Conservation (phyloP, 2,797 vertebrate genomes). For the Todus mexicanus region DNA sequence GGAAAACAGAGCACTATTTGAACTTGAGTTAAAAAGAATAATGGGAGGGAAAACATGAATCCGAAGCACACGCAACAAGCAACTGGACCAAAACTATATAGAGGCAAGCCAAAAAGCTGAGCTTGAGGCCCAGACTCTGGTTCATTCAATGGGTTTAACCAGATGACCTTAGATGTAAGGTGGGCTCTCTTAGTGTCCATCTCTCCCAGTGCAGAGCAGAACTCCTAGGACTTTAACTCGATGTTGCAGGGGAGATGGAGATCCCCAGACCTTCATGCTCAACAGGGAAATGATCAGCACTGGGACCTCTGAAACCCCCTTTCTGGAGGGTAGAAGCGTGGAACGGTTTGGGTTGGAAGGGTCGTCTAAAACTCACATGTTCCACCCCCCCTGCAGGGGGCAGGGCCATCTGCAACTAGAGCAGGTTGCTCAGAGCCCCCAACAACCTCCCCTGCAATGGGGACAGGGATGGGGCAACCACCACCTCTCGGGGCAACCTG, state of each 20-base stretch:
- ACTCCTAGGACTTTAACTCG: background rate
- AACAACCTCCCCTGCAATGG: no score
- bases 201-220: background rate
- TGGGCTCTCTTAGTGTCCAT: background rate
- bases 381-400: no score
- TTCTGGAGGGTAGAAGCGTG: background rate
- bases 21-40: background rate
- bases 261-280: accelerated
- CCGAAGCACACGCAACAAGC: background rate
- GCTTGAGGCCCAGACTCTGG: background rate
- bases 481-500: no score
- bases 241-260: background rate
- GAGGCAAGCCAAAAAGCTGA: background rate
- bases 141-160: background rate
- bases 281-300: background rate
- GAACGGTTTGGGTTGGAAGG: no score
- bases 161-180: background rate
- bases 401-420: no score
- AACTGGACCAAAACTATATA: background rate
- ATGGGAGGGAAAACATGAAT: accelerated
- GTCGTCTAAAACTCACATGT: no score
- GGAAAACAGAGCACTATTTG: background rate
- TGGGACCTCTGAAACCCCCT: background rate
- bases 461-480: no score
- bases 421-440: no score